These are phyloP conservation scores for Enteromius fasciolatus DNA, from an alignment of 2,797 vertebrate species.

Conservation along the genomic window DNA sequence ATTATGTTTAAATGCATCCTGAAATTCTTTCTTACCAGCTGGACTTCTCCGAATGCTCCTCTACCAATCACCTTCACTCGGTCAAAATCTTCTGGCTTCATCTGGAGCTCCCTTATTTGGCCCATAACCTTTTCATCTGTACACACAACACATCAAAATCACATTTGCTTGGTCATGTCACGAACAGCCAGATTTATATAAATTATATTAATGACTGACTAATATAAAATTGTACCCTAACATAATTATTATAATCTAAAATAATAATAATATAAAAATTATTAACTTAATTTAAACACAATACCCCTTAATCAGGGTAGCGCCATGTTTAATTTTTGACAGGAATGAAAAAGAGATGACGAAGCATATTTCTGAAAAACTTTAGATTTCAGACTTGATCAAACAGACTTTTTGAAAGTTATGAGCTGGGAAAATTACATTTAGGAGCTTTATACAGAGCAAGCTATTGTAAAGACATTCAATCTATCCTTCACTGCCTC, in stretches of 20 bases:
- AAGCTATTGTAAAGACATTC: background rate
- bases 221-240: background rate
- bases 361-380: background rate
- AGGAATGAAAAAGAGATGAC: background rate
- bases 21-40: slow-evolving; percentile 83
- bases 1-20: background rate
- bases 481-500: background rate
- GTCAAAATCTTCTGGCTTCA: slow-evolving; percentile 98
- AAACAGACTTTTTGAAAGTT: background rate
- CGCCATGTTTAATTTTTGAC: background rate
- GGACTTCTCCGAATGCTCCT: slow-evolving; percentile 97
- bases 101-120: slow-evolving; percentile 89
- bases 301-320: background rate
- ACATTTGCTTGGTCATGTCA: background rate
- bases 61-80: slow-evolving; percentile 98
- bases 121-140: slow-evolving; percentile 92
- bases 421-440: background rate
- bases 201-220: background rate
- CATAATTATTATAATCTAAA: background rate
- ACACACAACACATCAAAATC: slow-evolving; percentile 12
- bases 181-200: background rate
- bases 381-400: background rate
- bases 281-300: background rate
- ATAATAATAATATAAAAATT: background rate
- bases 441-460: background rate